Evolutionary conservation across 2,888 invertebrate species (phyloP), one percentile per base, ranked within the genome.

Genomic region (Nephrotoma guestfalica): DNA sequence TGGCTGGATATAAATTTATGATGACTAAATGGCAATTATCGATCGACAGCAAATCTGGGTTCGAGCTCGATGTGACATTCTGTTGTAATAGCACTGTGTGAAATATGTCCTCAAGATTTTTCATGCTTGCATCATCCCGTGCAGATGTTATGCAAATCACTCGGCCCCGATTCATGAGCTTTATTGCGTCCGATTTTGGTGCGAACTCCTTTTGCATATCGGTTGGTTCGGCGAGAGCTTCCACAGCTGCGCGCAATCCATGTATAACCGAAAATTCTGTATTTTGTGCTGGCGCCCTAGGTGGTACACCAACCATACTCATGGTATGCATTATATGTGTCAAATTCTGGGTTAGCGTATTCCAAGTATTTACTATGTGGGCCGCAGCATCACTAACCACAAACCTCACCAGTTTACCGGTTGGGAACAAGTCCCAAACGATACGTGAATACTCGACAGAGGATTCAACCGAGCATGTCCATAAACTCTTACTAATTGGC

Each of bases 401-500:
- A 91, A 98, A 96, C 87, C 97, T 93, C 18, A 97, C 96, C 91
- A 97, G 91, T 93, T 97, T 97, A 87, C 96, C 96, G 87, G 94
- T 94, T 0, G 98, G 98, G 92, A 97, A 99, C n/a, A 99, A 93
- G 92, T 99, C 99, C 96, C 97, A 98, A 0, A 98, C 97, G 88
- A 99, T 97, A 41, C 99, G 94, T 89, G 98, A 97, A 90, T 99
- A 99, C 91, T 99, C 99, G 87, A 99, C 94, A 0, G 97, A 96
- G 0, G 97, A 96, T 93, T 99, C 99, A 0, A 99, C 97, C 88
- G 97, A 96, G 89, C 97, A 98, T 0, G 98, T 99, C 99, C 99
- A 99, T 86, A 99, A 91, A 0, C 97, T 96, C 92, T 99, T 99
- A 88, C 95, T 95, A 87, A 99, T 95, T 0, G 97, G 96, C 6